Evolutionary conservation across 2,797 vertebrate genomes (phyloP).

Genomic region (Melopsittacus undulatus): DNA sequence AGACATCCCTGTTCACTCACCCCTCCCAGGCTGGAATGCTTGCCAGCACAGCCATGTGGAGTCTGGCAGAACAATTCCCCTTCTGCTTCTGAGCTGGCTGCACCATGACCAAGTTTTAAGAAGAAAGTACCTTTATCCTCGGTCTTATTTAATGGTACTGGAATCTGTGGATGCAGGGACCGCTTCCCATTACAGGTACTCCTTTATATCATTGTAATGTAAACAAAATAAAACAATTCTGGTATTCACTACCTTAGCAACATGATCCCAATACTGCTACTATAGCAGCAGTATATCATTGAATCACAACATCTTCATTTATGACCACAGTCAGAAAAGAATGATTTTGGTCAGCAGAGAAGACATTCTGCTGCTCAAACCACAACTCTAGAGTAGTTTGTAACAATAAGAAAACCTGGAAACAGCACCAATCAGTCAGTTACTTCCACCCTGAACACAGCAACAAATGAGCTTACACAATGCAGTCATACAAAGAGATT

Average conservation of each 20-base stretch:
- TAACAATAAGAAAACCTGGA: background rate
- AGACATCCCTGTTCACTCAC: background rate
- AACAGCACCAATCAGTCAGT: background rate
- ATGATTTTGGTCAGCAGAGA: background rate
- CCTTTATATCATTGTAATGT: background rate
- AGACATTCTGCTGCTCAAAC: background rate
- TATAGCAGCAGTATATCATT: accelerated
- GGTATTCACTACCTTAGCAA: background rate
- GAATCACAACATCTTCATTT: background rate
- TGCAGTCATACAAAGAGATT: background rate
- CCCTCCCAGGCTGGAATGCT: accelerated
- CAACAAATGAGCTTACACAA: background rate
- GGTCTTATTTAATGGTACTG: background rate
- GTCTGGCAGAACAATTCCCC: background rate
- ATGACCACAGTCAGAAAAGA: background rate
- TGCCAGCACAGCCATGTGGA: background rate
- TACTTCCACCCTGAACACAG: background rate
- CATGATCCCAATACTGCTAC: background rate
- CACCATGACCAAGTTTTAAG: background rate
- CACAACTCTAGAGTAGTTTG: background rate
- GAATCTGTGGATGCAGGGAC: background rate
- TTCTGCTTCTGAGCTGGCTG: background rate
- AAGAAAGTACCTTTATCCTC: background rate
- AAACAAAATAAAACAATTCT: background rate
- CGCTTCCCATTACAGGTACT: background rate